Conservation (phyloP, 2,113 vertebrate species). For the Amazona vittata region DNA sequence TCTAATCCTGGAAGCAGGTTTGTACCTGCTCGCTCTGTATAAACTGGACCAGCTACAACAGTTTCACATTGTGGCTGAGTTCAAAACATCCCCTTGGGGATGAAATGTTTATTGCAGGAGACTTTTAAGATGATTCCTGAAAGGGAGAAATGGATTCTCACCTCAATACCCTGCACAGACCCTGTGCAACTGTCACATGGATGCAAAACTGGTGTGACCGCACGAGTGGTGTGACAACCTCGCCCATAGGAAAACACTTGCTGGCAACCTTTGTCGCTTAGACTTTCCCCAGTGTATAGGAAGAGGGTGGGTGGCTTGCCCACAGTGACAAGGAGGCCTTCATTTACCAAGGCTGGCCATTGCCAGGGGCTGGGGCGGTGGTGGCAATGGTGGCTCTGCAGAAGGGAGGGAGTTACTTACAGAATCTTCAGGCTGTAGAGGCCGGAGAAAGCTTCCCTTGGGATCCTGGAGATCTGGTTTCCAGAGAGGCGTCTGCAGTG, state of each 20-base stretch:
- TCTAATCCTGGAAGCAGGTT: conserved; percentile 76
- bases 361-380: neutral
- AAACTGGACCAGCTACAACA: conserved; percentile 63
- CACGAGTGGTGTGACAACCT: accelerated
- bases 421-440: conserved; percentile 93
- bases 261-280: neutral
- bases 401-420: conserved; percentile 78
- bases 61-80: conserved; percentile 55
- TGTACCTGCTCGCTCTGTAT: conserved; percentile 68
- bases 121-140: conserved; percentile 34
- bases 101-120: conserved; percentile 62
- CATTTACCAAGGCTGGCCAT: too few species aligned
- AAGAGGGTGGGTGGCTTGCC: neutral
- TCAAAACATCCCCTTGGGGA: conserved; percentile 61
- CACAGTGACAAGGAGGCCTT: neutral
- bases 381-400: neutral
- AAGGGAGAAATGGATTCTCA: neutral
- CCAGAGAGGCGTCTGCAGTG: conserved; percentile 89
- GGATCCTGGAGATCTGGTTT: conserved; percentile 91
- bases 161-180: neutral
- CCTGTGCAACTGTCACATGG: neutral
- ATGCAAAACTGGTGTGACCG: neutral
- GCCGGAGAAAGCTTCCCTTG: conserved; percentile 84
- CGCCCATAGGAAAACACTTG: accelerated
- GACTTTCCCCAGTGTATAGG: neutral